Conservation (phyloP, 2,888 invertebrate species). For the Acleris cristana region DNA sequence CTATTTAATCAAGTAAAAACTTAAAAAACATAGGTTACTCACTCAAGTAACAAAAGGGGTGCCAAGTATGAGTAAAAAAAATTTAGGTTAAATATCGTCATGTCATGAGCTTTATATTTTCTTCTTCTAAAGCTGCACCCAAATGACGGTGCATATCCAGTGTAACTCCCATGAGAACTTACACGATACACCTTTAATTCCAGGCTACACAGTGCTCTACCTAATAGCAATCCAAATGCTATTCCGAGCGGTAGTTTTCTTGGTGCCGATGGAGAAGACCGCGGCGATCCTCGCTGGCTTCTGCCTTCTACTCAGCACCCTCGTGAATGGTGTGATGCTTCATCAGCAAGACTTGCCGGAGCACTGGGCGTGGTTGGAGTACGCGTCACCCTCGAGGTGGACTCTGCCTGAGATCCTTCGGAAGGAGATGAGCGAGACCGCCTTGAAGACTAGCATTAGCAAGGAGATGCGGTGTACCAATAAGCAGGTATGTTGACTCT, state of each 20-base stretch:
- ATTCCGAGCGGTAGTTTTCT: slow-evolving; percentile 86
- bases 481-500: slow-evolving; percentile 84
- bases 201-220: slow-evolving; percentile 89
- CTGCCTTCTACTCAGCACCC: slow-evolving; percentile 84
- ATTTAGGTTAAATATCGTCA: too few relatives aligned
- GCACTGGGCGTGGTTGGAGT: slow-evolving; percentile 87
- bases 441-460: slow-evolving; percentile 81
- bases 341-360: slow-evolving; percentile 87
- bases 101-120: too few relatives aligned
- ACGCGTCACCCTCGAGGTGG: slow-evolving; percentile 90
- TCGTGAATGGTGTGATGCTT: slow-evolving; percentile 87
- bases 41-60: too few relatives aligned
- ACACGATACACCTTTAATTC: slow-evolving; percentile 31
- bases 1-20: too few relatives aligned
- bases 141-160: too few relatives aligned
- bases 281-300: slow-evolving; percentile 85
- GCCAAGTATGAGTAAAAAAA: too few relatives aligned
- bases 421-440: slow-evolving; percentile 86
- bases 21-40: too few relatives aligned
- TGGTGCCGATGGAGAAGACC: slow-evolving; percentile 86
- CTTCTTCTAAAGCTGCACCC: too few relatives aligned
- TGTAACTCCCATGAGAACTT: too few relatives aligned
- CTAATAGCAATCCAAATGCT: slow-evolving; percentile 87
- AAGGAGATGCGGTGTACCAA: slow-evolving; percentile 85
- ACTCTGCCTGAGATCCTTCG: slow-evolving; percentile 86